Evolutionary conservation across 1,140 invertebrate species (phyloP).

Genomic region (Bombus terrestris): DNA sequence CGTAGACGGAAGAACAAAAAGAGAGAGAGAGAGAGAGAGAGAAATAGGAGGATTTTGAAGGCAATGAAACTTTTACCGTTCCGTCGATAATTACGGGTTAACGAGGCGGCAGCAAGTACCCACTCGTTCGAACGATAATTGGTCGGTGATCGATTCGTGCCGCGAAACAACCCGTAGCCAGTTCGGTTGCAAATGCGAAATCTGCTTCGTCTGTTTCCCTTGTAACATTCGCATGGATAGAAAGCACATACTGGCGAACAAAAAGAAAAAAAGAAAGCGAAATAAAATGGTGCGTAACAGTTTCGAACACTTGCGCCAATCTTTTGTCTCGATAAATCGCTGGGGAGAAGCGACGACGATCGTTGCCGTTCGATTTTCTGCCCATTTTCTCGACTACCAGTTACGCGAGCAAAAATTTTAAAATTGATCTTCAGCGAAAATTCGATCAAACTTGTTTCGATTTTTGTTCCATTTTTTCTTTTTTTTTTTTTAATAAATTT

Average conservation of each 20-base stretch:
- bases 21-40: neutral
- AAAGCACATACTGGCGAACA: neutral
- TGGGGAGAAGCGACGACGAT: neutral
- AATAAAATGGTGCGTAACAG: neutral
- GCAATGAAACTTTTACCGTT: slow-evolving; percentile 62
- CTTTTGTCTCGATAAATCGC: neutral
- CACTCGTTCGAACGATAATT: slow-evolving; percentile 61
- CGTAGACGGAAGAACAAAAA: neutral
- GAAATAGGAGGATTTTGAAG: slow-evolving; percentile 47
- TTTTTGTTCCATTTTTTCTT: neutral
- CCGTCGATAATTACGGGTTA: slow-evolving; percentile 58
- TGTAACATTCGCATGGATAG: slow-evolving; percentile 1
- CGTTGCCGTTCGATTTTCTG: neutral
- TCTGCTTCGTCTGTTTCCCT: slow-evolving; percentile 36
- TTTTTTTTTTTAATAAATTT: neutral
- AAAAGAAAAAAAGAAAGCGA: neutral
- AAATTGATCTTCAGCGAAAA: neutral
- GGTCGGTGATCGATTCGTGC: slow-evolving; percentile 60
- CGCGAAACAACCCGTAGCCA: slow-evolving; percentile 43
- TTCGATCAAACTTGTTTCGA: neutral
- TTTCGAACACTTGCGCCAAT: neutral
- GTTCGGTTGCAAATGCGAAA: slow-evolving; percentile 45
- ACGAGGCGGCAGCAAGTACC: slow-evolving; percentile 57
- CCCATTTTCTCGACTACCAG: too few relatives aligned
- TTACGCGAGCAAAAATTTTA: neutral